phyloP scores from a whole-genome alignment of 2,797 vertebrate genomes.

The Meriones psammophilus region DNA sequence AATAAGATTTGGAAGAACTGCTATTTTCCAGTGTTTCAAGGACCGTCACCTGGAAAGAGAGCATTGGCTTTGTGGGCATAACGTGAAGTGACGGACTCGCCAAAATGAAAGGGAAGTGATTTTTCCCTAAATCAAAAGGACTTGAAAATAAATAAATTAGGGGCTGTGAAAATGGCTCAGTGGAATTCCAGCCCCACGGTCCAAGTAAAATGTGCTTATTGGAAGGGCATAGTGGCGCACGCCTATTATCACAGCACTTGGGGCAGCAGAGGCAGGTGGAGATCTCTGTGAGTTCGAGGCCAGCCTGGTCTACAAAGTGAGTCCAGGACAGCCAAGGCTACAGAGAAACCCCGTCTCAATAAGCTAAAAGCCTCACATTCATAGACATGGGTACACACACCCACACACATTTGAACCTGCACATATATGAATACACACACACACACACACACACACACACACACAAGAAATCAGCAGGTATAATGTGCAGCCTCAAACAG shows the following conservation, averaged over 20 bases:
- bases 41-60: background rate
- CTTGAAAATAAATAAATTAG: background rate
- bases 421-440: background rate
- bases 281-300: background rate
- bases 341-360: no score
- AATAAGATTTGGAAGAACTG: background rate
- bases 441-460: background rate
- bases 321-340: no score
- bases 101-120: background rate
- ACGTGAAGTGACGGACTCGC: background rate
- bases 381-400: no score
- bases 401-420: background rate
- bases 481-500: background rate
- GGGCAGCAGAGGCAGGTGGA: background rate
- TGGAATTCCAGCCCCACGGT: background rate
- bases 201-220: background rate
- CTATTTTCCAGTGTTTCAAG: background rate
- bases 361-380: background rate
- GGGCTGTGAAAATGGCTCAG: background rate
- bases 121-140: background rate
- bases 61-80: background rate
- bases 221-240: no score
- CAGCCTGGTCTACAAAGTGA: background rate
- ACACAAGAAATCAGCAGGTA: background rate
- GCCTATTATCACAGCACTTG: fast-evolving